Evolutionary conservation across 2,113 vertebrate species (phyloP).

Genomic region (Triplophysa dalaica): DNA sequence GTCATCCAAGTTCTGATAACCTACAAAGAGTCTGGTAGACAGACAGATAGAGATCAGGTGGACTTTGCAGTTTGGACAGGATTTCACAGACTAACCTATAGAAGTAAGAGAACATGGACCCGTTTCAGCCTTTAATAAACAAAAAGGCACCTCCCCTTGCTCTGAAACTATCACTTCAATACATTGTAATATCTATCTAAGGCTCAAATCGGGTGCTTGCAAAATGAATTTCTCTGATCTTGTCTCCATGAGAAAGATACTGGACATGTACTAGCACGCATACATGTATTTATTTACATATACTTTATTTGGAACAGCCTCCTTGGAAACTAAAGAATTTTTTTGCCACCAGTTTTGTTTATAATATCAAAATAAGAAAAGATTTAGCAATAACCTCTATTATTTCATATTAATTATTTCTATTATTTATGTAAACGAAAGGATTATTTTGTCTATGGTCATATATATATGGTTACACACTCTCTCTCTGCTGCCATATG

Average conservation of each 20-base stretch:
- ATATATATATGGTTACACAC: too few relatives aligned
- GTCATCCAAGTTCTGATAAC: constrained; percentile 27
- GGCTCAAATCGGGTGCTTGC: neutral
- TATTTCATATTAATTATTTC: too few relatives aligned
- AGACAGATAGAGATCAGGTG: constrained; percentile 13
- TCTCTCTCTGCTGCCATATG: too few relatives aligned
- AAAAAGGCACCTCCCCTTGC: neutral
- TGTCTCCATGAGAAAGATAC: neutral
- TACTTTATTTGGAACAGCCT: neutral
- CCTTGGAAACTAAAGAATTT: too few relatives aligned
- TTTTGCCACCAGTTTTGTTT: too few relatives aligned
- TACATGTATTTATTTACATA: neutral
- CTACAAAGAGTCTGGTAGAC: constrained; percentile 46
- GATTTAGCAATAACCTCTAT: too few relatives aligned
- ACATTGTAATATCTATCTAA: neutral
- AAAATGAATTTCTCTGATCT: neutral
- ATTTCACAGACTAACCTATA: neutral
- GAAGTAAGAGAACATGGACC: neutral
- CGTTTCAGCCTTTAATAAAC: neutral
- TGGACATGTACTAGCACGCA: constrained; percentile 2
- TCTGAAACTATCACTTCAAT: constrained; percentile 12
- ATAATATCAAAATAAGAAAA: too few relatives aligned
- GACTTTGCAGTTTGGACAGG: constrained; percentile 20
- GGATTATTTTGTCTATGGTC: too few relatives aligned
- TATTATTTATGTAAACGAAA: too few relatives aligned